Base-by-base conservation (phyloP, 2,888 invertebrate genomes). In the Dermolepida albohirtum region DNA sequence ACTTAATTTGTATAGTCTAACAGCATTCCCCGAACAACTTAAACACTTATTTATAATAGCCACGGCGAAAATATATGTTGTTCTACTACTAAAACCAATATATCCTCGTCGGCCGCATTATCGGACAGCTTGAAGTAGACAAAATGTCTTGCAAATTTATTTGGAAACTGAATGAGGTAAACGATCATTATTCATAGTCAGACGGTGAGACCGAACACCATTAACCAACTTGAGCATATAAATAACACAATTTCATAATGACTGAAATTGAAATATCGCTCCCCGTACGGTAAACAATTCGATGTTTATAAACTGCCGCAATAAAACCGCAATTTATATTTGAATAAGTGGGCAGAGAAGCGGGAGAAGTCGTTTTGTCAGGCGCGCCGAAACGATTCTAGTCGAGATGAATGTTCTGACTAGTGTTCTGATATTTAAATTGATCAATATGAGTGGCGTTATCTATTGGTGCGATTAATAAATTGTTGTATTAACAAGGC, bases 121-220 rank as follows among this genome's bases (percentile, higher is more conserved):
- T 51, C 50, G 49, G 40, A 34, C 41, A 49, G 12, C 51, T 55
- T 44, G 47, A 50, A 52, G 47, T 43, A 54, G 54, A 62, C 63
- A 59, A 66, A 66, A 66, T 50, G 69, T 69, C 69, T 63, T 66
- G 69, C 66, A 73, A 74, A 77, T 77, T 75, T 76, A 75, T 76
- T 73, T 72, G 72, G 71, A 74, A 75, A 75, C 73, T 69, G 72
- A 73, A 74, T 73, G 75, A 75, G 74, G 73, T 72, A 73, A 74
- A 73, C 72, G 71, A 73, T 75, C 75, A 75, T 76, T 75, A 76
- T 72, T 76, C 74, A 73, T 68, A 65, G 68, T 65, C 69, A 52
- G 41, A 62, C 62, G 62, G 66, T 51, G 64, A 64, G 66, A 54
- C 62, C 62, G 57, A 41, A 67, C 59, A 64, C 65, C 64, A 64